A percentile compares a stretch with the other conserved stretches of the same genome.
Evolutionary conservation across 2,888 invertebrate species (phyloP).

Genomic region (Sericinus montela): DNA sequence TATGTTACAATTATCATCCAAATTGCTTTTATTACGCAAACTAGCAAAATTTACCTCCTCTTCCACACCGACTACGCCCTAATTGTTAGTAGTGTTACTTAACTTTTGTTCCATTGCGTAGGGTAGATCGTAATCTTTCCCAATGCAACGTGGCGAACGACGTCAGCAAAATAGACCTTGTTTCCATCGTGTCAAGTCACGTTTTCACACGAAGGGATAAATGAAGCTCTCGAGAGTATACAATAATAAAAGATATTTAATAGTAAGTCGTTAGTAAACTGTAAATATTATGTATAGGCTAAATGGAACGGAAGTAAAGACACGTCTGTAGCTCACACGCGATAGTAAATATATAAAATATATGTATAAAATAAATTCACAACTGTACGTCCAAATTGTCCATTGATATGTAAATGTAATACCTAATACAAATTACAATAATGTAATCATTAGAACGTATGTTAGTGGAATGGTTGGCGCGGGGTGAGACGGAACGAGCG

Average conservation of each 20-base stretch:
- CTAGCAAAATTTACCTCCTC: no score
- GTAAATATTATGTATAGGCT: slow-evolving; percentile 50
- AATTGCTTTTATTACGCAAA: no score
- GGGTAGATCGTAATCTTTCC: slow-evolving; percentile 15
- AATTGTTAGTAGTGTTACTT: slow-evolving; percentile 43
- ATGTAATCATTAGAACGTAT: slow-evolving; percentile 73
- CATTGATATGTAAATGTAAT: slow-evolving; percentile 78
- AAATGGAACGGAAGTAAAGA: slow-evolving; percentile 70
- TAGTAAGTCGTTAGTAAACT: slow-evolving; percentile 35
- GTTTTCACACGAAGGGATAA: slow-evolving; percentile 6
- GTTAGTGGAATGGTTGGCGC: slow-evolving; percentile 55
- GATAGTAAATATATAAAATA: slow-evolving; percentile 49
- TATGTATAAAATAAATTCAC: slow-evolving; percentile 50
- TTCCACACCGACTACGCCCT: slow-evolving; percentile 37
- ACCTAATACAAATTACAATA: slow-evolving; percentile 78
- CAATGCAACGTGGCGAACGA: not conserved
- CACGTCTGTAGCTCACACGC: slow-evolving; percentile 53
- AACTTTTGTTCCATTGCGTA: slow-evolving; percentile 66
- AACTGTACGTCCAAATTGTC: slow-evolving; percentile 80
- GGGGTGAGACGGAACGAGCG: slow-evolving; percentile 34
- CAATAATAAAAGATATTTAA: slow-evolving; percentile 37
- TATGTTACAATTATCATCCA: no score
- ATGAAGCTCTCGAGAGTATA: slow-evolving; percentile 36
- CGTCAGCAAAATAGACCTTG: no score
- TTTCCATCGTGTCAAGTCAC: no score